Percentiles rank a stretch among this genome's conserved stretches.
Conservation (phyloP, 2,113 vertebrate genomes). For the Catagonus wagneri region DNA sequence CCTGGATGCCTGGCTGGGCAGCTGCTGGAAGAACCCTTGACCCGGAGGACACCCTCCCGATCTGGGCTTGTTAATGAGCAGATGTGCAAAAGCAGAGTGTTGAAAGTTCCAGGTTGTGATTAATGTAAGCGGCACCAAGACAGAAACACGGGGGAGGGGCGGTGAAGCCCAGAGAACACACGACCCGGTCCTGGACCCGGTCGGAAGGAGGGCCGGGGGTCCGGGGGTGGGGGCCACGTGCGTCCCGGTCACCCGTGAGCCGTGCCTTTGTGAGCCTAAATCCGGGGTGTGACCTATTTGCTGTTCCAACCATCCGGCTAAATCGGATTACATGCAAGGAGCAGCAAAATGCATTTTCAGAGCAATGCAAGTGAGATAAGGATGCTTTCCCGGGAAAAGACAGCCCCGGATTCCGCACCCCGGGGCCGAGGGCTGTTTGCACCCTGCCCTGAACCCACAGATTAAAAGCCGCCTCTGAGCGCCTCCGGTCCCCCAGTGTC, state of each 20-base stretch:
- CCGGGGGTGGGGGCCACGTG: rapidly evolving
- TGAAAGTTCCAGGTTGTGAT: not conserved
- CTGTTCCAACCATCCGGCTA: not conserved
- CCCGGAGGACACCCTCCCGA: rapidly evolving
- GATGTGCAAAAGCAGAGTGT: not conserved
- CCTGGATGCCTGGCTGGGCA: not conserved
- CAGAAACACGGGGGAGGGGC: not conserved
- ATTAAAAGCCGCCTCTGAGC: rapidly evolving
- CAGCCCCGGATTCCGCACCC: rapidly evolving
- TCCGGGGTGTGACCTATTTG: not conserved
- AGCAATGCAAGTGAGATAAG: rapidly evolving
- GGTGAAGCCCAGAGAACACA: no score
- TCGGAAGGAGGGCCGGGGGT: not conserved
- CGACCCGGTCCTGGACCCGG: rapidly evolving
- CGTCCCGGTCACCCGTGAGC: rapidly evolving
- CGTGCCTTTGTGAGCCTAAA: not conserved
- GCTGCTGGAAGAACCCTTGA: not conserved
- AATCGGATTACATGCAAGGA: not conserved
- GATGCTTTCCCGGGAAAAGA: not conserved
- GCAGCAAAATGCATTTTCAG: not conserved
- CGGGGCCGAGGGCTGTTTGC: rapidly evolving
- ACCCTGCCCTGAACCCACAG: not conserved
- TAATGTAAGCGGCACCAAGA: not conserved
- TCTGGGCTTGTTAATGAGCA: not conserved
- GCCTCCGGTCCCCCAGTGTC: no score